These are phyloP conservation scores for Cariama cristata DNA, from an alignment of 2,113 vertebrate species.

Conservation along the genomic window DNA sequence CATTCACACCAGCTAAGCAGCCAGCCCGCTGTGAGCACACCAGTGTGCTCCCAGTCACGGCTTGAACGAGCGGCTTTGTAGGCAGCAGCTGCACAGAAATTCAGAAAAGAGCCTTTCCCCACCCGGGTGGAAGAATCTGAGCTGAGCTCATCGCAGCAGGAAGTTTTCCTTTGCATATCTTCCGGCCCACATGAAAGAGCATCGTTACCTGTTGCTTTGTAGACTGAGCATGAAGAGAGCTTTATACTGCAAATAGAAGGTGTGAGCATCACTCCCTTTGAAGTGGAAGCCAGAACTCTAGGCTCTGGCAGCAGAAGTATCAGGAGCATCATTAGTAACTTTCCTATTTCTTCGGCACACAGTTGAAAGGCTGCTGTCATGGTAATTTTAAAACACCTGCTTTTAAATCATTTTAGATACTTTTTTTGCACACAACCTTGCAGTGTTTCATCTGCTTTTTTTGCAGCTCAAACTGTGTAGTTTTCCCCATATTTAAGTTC, in stretches of 20 bases:
- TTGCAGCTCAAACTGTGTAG: background rate
- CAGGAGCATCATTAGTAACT: constrained; percentile 46
- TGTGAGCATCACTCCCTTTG: constrained; percentile 30
- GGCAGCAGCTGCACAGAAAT: background rate
- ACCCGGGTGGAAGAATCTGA: background rate
- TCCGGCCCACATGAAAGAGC: background rate
- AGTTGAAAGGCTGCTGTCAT: constrained; percentile 50
- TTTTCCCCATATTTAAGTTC: background rate
- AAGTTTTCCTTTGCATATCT: background rate
- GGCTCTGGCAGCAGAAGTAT: background rate
- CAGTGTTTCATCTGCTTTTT: background rate
- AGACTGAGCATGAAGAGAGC: background rate
- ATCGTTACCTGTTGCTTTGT: constrained; percentile 1
- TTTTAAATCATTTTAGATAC: constrained; percentile 47
- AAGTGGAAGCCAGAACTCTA: background rate
- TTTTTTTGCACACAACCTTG: background rate
- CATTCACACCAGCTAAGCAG: background rate
- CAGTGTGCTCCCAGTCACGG: background rate
- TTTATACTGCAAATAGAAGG: background rate
- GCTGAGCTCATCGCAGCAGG: background rate
- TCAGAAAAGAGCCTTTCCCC: background rate
- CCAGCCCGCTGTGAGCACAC: background rate
- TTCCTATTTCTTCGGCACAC: background rate
- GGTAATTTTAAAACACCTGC: constrained; percentile 24
- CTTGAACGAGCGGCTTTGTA: background rate